Conservation (phyloP, 2,888 invertebrate genomes). For the Himalopsyche japonica region DNA sequence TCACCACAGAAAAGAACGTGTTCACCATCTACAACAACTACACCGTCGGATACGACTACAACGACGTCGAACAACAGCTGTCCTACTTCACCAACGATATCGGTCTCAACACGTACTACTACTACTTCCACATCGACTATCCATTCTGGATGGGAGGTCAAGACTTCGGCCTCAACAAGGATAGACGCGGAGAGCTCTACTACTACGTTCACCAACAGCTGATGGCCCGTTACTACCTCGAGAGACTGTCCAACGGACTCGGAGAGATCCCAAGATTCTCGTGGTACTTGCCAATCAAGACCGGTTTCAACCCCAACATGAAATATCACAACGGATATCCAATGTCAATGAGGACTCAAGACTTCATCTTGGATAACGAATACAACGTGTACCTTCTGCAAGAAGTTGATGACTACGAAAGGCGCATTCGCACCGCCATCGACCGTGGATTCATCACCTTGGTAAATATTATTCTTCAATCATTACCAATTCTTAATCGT, state of each 20-base stretch:
- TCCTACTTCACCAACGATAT: slow-evolving; percentile 70
- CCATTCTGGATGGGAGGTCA: slow-evolving; percentile 60
- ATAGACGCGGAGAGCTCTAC: slow-evolving; percentile 68
- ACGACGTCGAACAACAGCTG: slow-evolving; percentile 52
- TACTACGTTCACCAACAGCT: slow-evolving; percentile 70
- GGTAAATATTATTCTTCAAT: slow-evolving; percentile 42
- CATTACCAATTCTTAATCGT: no score
- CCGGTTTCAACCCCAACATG: slow-evolving; percentile 68
- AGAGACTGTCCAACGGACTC: slow-evolving; percentile 71
- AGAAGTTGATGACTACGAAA: slow-evolving; percentile 57
- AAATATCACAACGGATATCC: slow-evolving; percentile 67
- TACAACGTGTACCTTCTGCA: slow-evolving; percentile 52
- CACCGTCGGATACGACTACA: slow-evolving; percentile 61
- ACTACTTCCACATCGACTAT: slow-evolving; percentile 58
- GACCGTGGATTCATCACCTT: slow-evolving; percentile 59
- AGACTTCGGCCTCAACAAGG: slow-evolving; percentile 49
- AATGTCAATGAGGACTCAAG: slow-evolving; percentile 65
- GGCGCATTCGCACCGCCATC: slow-evolving; percentile 64
- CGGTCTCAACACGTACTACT: slow-evolving; percentile 64
- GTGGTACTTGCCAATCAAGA: slow-evolving; percentile 56
- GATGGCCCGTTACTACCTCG: slow-evolving; percentile 73
- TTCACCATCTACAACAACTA: slow-evolving; percentile 70
- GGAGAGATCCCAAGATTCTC: slow-evolving; percentile 65
- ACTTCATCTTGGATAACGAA: slow-evolving; percentile 59
- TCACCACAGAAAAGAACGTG: slow-evolving; percentile 60